Conservation (phyloP, 2,113 vertebrate species). For the Onychostoma macrolepis region DNA sequence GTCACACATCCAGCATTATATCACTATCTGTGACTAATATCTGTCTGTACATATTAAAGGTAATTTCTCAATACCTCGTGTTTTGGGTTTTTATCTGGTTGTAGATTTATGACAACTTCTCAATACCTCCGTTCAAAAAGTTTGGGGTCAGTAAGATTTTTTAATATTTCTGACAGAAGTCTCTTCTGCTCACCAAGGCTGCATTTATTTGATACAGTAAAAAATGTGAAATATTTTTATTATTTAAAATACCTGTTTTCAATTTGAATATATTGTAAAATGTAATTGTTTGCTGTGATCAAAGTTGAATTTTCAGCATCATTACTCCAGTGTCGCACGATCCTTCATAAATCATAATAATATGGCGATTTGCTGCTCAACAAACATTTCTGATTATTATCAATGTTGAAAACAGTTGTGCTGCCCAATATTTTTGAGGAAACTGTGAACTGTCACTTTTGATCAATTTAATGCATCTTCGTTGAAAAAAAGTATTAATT, state of each 20-base stretch:
- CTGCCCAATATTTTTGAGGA: too few species aligned
- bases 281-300: background rate
- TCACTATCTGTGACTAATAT: background rate
- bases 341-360: background rate
- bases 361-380: background rate
- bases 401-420: too few species aligned
- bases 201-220: background rate
- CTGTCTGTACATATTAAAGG: background rate
- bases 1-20: background rate
- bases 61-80: background rate
- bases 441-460: background rate
- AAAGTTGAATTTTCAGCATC: background rate
- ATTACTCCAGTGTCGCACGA: background rate
- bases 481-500: background rate
- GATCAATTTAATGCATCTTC: background rate
- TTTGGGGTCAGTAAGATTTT: background rate
- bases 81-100: background rate
- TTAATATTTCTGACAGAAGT: background rate
- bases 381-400: background rate
- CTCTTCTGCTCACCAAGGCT: background rate
- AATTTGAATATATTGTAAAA: background rate
- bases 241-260: background rate
- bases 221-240: background rate
- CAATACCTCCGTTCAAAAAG: background rate
- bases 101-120: background rate